Conservation (phyloP, 2,888 invertebrate genomes). For the Cosmia trapezina region DNA sequence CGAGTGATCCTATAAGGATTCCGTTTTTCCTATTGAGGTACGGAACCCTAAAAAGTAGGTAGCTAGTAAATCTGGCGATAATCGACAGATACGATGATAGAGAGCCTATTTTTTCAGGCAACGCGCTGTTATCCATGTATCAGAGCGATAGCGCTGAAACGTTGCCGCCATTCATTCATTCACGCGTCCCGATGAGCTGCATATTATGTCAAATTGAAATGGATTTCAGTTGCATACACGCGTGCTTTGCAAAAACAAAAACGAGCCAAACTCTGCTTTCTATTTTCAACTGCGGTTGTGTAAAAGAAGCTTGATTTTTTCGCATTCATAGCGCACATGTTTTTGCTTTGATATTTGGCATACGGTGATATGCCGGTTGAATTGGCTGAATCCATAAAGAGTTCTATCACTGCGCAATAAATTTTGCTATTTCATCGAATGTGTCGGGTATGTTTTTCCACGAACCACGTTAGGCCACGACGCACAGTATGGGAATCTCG, state of each 20-base stretch:
- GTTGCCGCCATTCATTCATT: conserved; percentile 47
- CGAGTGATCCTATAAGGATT: too few relatives aligned
- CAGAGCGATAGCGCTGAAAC: conserved; percentile 29
- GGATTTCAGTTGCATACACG: conserved; percentile 42
- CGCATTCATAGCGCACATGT: conserved; percentile 25
- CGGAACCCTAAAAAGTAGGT: conserved; percentile 6
- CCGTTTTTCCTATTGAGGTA: too few relatives aligned
- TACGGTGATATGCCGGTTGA: conserved; percentile 48
- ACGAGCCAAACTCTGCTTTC: conserved; percentile 16
- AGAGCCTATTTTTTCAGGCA: conserved; percentile 1
- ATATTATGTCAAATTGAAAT: conserved; percentile 51
- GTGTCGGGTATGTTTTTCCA: conserved; percentile 24
- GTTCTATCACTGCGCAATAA: conserved; percentile 39
- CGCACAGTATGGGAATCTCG: too few relatives aligned
- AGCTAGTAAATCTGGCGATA: conserved; percentile 24
- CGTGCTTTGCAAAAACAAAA: conserved; percentile 39
- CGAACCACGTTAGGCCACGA: conserved; percentile 28
- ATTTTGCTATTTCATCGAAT: conserved; percentile 44
- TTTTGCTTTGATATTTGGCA: conserved; percentile 58
- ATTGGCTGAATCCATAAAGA: conserved; percentile 42
- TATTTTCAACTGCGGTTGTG: conserved; percentile 41
- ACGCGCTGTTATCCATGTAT: conserved; percentile 30
- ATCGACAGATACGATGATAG: conserved; percentile 17
- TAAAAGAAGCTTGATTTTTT: conserved; percentile 37
- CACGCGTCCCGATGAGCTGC: conserved; percentile 23